These are phyloP conservation scores for Leiothrix lutea DNA, from an alignment of 2,113 vertebrate genomes.

Conservation along the genomic window DNA sequence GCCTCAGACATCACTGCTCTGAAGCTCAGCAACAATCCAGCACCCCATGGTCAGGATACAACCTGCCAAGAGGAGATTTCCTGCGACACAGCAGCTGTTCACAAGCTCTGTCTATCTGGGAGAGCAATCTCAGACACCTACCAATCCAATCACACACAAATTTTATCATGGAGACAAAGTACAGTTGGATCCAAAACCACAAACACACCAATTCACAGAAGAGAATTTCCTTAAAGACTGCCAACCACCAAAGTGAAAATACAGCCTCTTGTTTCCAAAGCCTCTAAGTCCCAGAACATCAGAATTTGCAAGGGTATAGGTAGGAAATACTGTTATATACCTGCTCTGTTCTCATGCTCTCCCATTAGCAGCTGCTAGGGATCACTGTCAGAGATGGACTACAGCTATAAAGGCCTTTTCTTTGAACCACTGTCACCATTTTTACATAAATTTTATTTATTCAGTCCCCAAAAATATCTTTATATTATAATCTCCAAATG, in stretches of 20 bases:
- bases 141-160: background rate
- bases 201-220: background rate
- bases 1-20: background rate
- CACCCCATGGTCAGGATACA: background rate
- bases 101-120: background rate
- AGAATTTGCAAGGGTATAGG: background rate
- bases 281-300: background rate
- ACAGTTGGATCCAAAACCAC: background rate
- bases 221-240: background rate
- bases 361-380: background rate
- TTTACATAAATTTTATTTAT: background rate
- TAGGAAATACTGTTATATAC: background rate
- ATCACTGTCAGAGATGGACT: background rate
- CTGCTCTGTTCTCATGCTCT: background rate
- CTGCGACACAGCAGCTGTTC: rapidly evolving
- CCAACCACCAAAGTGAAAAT: background rate
- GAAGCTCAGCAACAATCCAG: background rate
- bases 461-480: background rate
- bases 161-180: background rate
- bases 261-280: background rate
- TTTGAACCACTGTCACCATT: background rate
- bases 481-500: background rate
- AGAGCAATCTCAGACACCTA: background rate
- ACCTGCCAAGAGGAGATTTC: background rate
- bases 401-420: background rate